Base-by-base conservation (phyloP, 1,140 invertebrate genomes). In the Phenacoccus solenopsis region DNA sequence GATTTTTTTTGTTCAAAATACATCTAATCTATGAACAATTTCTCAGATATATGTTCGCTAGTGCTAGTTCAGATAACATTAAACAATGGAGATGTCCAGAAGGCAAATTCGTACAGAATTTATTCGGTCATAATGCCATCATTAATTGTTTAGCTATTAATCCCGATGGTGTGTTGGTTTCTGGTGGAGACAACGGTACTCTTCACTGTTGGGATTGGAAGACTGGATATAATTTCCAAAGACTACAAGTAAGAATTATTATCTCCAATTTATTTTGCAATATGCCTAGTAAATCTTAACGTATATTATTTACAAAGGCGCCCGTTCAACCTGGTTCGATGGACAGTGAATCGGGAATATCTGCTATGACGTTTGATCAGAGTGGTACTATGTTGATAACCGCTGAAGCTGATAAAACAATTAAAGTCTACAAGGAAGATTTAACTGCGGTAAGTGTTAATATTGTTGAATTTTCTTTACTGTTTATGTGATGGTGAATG, bases 31-130 rank as follows among this genome's bases (percentile, higher is more conserved):
- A 20, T 73, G 57, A 72, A 38, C 38, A 72, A 32, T 74, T 75
- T 75, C 78, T 72, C 74, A 88, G 87, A 70, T 91, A 98, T 78
- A 97, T 95, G 83, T 98, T 99, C 80, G 96, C 93, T 0, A 98
- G 94, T 1, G 97, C 92, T 0, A 98, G 95, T 0, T 94, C 98
- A 0, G 97, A 99, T 78, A 98, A 99, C 77, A 96, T 99, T 69
- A 99, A 99, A 78, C 93, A 99, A 78, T 99, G 97, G 97, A 95
- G 93, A 78, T 97, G 95, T 78, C 96, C 96, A 0, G 94, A 99
- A 77, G 98, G 97, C 1, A 93, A 95, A 77, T 99, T 99, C 77
- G 89, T 99, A 71, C 96, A 99, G 78, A 99, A 99, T 81, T 81
- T 99, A 38, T 89, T 90, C 0, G 97, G 97, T 0, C 98, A 99